Evolutionary conservation across 2,888 invertebrate genomes (phyloP).

Genomic region (Agriopis marginaria): DNA sequence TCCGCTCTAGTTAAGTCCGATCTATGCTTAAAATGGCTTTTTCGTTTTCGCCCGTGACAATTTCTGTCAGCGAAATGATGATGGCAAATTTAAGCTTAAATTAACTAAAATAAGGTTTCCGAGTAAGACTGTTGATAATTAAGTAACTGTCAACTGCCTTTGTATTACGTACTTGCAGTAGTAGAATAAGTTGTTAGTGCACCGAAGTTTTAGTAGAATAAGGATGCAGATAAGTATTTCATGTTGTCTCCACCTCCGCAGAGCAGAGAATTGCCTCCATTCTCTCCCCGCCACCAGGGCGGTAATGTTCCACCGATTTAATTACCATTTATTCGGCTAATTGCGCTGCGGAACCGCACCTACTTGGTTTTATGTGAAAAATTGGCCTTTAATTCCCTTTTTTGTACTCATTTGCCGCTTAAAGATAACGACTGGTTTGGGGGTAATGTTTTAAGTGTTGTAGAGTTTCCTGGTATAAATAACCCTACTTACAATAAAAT

Average conservation of each 20-base stretch:
- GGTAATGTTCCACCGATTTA: constrained; percentile 56
- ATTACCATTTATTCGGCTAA: constrained; percentile 58
- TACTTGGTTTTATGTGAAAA: constrained; percentile 51
- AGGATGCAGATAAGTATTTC: constrained; percentile 13
- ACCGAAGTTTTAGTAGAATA: neutral
- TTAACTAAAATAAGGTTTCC: too few relatives aligned
- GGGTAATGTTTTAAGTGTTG: constrained; percentile 9
- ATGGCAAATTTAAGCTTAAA: too few relatives aligned
- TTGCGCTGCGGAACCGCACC: constrained; percentile 51
- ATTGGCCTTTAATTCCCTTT: constrained; percentile 37
- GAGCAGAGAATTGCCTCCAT: constrained; percentile 43
- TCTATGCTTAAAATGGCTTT: too few relatives aligned
- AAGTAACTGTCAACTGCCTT: too few relatives aligned
- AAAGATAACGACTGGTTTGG: constrained; percentile 24
- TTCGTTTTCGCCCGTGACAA: too few relatives aligned
- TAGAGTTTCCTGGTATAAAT: constrained; percentile 1
- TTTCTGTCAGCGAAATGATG: too few relatives aligned
- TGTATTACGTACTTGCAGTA: neutral
- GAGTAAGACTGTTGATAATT: too few relatives aligned
- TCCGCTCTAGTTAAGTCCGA: too few relatives aligned
- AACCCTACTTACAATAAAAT: neutral
- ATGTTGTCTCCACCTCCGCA: constrained; percentile 36
- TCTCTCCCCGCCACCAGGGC: constrained; percentile 49
- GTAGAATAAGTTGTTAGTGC: too few relatives aligned
- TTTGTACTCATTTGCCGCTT: constrained; percentile 34